A percentile compares a stretch with the other conserved stretches of the same genome.
phyloP scores from a whole-genome alignment of 2,888 invertebrate species.

The Pharmacophagus antenor region DNA sequence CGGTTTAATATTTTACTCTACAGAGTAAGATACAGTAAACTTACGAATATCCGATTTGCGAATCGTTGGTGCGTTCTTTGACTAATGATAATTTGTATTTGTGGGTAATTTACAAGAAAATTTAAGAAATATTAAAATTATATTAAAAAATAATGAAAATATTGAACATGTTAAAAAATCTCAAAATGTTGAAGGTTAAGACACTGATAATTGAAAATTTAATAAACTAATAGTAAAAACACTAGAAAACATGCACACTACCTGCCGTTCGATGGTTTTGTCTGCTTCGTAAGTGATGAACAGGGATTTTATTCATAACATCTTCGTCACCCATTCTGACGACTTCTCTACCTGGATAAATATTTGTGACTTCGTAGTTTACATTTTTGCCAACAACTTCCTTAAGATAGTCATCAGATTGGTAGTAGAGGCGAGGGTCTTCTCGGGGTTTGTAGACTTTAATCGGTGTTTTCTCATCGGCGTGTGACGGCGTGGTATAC shows the following conservation, averaged over 20 bases:
- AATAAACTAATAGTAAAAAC: not conserved
- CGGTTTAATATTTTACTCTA: not conserved
- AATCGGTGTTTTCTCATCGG: conserved; percentile 45
- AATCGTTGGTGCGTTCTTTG: too few relatives aligned
- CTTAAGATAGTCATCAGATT: conserved; percentile 68
- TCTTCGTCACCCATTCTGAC: conserved; percentile 46
- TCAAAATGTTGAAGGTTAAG: too few relatives aligned
- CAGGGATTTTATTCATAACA: not conserved
- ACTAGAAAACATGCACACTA: not conserved
- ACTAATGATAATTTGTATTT: too few relatives aligned
- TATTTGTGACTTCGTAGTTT: conserved; percentile 54
- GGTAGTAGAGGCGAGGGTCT: conserved; percentile 70
- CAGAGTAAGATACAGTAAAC: not conserved
- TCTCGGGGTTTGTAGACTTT: conserved; percentile 63
- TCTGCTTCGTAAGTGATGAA: conserved; percentile 41
- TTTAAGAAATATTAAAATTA: too few relatives aligned
- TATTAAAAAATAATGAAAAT: too few relatives aligned
- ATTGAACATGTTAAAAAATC: too few relatives aligned
- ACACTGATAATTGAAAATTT: not conserved
- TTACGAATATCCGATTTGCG: too few relatives aligned
- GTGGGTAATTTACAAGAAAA: too few relatives aligned
- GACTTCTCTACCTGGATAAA: conserved; percentile 61
- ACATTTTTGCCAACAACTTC: conserved; percentile 57
- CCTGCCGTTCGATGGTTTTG: conserved; percentile 39
- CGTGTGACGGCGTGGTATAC: conserved; percentile 44